A percentile compares a stretch with the other conserved stretches of the same genome.
phyloP scores from a whole-genome alignment of 2,888 invertebrate species.

The Orchestes rusci region DNA sequence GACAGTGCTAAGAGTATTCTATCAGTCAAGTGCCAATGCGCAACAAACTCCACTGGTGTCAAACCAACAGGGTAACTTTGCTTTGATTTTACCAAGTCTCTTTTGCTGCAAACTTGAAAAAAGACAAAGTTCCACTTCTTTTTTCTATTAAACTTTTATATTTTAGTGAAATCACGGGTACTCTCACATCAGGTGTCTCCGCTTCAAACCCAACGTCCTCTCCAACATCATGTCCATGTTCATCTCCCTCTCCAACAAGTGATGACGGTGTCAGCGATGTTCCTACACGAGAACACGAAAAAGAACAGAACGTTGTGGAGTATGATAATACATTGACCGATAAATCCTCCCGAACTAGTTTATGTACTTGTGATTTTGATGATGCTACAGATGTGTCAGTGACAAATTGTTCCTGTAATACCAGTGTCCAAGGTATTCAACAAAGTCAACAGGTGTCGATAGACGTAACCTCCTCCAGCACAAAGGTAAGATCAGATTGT shows the following conservation, averaged over 20 bases:
- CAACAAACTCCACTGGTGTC: constrained; percentile 6
- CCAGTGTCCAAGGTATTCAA: neutral
- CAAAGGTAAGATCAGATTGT: too few species aligned
- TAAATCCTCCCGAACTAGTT: constrained; percentile 14
- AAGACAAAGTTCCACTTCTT: too few species aligned
- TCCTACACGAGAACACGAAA: constrained; percentile 25
- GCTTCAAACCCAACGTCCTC: too few species aligned
- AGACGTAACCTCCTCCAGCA: constrained; percentile 7
- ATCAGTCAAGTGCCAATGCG: constrained; percentile 23
- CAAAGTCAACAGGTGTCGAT: constrained; percentile 12
- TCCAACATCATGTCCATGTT: too few species aligned
- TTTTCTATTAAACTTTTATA: too few species aligned
- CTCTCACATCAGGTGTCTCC: too few species aligned
- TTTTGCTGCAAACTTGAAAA: neutral
- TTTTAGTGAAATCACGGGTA: too few species aligned
- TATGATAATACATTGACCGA: constrained; percentile 10
- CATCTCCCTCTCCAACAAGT: too few species aligned
- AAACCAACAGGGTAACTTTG: constrained; percentile 11
- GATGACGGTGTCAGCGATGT: constrained; percentile 24
- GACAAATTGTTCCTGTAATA: constrained; percentile 8
- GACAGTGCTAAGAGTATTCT: constrained; percentile 32
- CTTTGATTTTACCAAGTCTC: neutral
- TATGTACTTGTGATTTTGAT: constrained; percentile 12
- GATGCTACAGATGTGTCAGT: constrained; percentile 11
- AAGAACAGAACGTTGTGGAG: constrained; percentile 8